Evolutionary conservation across 2,888 invertebrate genomes (phyloP).

Genomic region (Megaustenia siamemsis): DNA sequence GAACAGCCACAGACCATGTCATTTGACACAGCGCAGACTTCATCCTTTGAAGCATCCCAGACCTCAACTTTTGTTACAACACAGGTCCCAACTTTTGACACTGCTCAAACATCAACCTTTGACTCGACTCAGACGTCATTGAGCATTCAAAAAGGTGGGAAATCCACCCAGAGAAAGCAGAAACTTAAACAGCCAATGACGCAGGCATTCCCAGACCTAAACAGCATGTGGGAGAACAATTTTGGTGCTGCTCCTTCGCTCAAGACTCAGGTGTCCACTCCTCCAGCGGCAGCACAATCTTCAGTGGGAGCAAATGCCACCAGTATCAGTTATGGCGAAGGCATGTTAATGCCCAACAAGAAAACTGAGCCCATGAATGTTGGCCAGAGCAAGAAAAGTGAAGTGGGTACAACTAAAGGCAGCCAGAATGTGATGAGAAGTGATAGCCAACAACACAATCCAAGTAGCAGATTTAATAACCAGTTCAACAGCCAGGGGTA

Average conservation of each 20-base stretch:
- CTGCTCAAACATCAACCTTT: neutral
- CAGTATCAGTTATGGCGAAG: slow-evolving; percentile 4
- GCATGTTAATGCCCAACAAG: slow-evolving; percentile 4
- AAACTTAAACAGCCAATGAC: slow-evolving; percentile 26
- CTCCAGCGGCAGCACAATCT: slow-evolving; percentile 34
- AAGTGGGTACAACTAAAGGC: neutral
- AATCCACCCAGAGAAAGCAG: neutral
- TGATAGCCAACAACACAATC: neutral
- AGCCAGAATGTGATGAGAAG: slow-evolving; percentile 1
- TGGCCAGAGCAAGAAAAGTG: neutral
- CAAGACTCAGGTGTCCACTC: neutral
- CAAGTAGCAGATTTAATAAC: neutral
- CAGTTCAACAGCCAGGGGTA: slow-evolving; percentile 26
- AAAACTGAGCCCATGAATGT: neutral
- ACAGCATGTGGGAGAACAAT: slow-evolving; percentile 48
- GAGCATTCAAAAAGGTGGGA: neutral
- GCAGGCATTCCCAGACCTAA: slow-evolving; percentile 45
- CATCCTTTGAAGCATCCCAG: no score
- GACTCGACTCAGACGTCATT: neutral
- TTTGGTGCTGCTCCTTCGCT: slow-evolving; percentile 17
- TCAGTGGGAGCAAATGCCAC: slow-evolving; percentile 45
- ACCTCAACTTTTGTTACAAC: no score
- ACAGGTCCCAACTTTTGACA: neutral
- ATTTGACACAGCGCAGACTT: neutral
- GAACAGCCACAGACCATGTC: neutral